These are phyloP conservation scores for Osedax frankpressi DNA, from an alignment of 2,888 invertebrate genomes.

Conservation along the genomic window DNA sequence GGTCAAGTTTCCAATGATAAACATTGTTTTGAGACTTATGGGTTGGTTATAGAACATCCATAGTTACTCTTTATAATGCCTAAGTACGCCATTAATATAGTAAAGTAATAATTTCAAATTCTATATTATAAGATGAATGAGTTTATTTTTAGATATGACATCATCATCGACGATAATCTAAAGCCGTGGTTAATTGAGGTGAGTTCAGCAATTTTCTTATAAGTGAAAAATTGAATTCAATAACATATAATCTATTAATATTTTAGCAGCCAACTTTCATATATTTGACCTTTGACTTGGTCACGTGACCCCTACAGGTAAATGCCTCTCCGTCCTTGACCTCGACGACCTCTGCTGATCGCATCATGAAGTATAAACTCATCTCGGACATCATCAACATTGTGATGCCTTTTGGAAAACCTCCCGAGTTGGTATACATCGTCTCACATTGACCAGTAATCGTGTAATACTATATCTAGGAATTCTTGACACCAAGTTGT, in stretches of 20 bases:
- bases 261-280: too few species aligned
- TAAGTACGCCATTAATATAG: too few species aligned
- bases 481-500: background rate
- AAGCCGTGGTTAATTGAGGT: slow-evolving; percentile 87
- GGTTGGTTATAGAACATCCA: too few species aligned
- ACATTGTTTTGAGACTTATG: slow-evolving; percentile 85
- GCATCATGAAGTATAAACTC: slow-evolving; percentile 81
- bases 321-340: slow-evolving; percentile 88
- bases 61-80: too few species aligned
- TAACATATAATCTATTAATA: too few species aligned
- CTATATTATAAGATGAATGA: too few species aligned
- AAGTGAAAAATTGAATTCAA: too few species aligned
- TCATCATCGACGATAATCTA: slow-evolving; percentile 80
- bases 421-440: slow-evolving; percentile 56
- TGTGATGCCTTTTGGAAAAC: slow-evolving; percentile 72
- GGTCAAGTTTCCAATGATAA: slow-evolving; percentile 76
- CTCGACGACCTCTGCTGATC: slow-evolving; percentile 82
- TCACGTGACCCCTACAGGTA: too few species aligned
- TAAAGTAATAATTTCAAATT: too few species aligned
- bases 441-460: background rate
- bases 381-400: slow-evolving; percentile 83
- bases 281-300: too few species aligned
- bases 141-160: slow-evolving; percentile 73
- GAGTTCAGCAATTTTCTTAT: too few species aligned
- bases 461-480: background rate